Base-by-base conservation (phyloP, 2,797 vertebrate genomes). In the Microcaecilia unicolor region DNA sequence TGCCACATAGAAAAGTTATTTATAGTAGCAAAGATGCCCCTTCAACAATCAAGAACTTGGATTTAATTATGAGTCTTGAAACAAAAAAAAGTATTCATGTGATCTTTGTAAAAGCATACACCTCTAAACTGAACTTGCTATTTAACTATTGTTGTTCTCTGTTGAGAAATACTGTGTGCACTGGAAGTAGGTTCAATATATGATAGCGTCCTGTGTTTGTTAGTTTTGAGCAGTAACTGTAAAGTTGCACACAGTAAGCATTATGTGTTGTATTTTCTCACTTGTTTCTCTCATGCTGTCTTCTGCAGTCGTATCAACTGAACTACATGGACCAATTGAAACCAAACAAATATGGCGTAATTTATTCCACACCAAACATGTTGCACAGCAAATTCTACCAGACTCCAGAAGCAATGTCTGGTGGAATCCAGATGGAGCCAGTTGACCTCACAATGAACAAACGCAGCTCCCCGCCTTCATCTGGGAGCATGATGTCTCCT, bases 371-470 rank as follows among this genome's bases (percentile, higher is more conserved):
- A 2, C 70, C 77, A 0, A 64, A 49, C 13, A 56, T 76, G 61
- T 35, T 84, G 41, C 50, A 76, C 9, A 77, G 58, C 12, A 85
- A 83, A 59, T 78, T 79, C 54, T 85, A 82, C 31, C 77, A 72
- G 17, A 55, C 37, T 25, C 52, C 62, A 0, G 74, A 88, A 28
- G 78, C 65, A 63, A 73, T 83, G 24, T 62, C 75, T 3, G 69
- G 76, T 3, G 83, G 84, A 41, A 71, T 86, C 47, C 95, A 98
- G 80, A 49, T 91, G 62, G 95, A 98, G 61, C 95, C 95, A 0
- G 93, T 98, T 31, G 95, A 99, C 62, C 88, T 99, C 36, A 97
- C 95, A 0, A 64, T 95, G 61, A 91, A 86, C 76, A 97, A 93
- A 67, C 82, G 88, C 15, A 76, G 83, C 29, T 91, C 93, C 0